These are phyloP conservation scores for Malaclemys terrapin DNA, from an alignment of 2,113 vertebrate species.

Conservation along the genomic window DNA sequence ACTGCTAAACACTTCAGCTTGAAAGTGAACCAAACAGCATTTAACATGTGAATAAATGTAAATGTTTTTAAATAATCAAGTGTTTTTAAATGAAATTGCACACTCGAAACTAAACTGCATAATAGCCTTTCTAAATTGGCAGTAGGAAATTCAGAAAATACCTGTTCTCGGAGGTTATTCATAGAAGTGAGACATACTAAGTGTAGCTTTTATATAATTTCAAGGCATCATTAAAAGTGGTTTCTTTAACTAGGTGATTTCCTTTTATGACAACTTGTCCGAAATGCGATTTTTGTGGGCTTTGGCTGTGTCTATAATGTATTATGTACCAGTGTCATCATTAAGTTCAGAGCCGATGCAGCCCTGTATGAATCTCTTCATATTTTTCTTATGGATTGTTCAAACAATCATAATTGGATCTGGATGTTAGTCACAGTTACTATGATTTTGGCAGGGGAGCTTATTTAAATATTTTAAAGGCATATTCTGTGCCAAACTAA, in stretches of 20 bases:
- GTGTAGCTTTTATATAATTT: neutral
- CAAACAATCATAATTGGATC: neutral
- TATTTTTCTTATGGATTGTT: neutral
- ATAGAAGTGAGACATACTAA: neutral
- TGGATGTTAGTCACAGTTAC: neutral
- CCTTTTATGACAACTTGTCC: neutral
- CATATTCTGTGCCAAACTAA: neutral
- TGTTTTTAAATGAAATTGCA: neutral
- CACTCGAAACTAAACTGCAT: neutral
- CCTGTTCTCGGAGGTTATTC: neutral
- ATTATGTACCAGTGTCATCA: neutral
- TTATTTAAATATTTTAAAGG: neutral
- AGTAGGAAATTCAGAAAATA: accelerated
- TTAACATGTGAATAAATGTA: neutral
- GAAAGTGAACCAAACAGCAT: neutral
- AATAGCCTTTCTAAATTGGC: neutral
- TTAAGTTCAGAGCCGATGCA: neutral
- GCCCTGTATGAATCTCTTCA: neutral
- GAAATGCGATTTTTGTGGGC: neutral
- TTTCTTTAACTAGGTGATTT: neutral
- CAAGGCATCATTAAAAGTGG: neutral
- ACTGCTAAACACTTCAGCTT: neutral
- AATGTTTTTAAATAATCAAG: neutral
- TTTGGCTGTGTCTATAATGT: neutral
- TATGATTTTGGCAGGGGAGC: too few relatives aligned